Evolutionary conservation across 2,888 invertebrate genomes (phyloP).

Genomic region (Caenorhabditis becei): DNA sequence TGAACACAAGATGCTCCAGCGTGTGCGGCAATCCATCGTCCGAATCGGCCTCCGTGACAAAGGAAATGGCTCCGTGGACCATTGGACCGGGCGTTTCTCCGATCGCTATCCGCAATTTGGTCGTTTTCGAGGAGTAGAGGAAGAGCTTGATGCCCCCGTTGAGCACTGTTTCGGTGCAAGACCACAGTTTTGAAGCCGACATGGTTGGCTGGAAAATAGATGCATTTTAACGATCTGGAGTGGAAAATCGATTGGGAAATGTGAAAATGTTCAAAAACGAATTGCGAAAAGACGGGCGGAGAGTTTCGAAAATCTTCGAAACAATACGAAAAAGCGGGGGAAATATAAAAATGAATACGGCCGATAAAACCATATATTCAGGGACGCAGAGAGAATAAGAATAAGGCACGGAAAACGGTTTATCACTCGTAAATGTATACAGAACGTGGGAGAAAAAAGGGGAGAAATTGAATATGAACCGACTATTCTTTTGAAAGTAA

Average conservation of each 20-base stretch:
- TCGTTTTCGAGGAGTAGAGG: constrained; percentile 63
- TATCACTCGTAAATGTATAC: constrained; percentile 7
- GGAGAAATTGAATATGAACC: too few species aligned
- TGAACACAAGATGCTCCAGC: constrained; percentile 92
- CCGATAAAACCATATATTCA: background rate
- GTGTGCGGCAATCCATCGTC: constrained; percentile 95
- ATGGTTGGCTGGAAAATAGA: constrained; percentile 19
- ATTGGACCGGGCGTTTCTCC: constrained; percentile 93
- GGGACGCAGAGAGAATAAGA: background rate
- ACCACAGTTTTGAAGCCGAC: constrained; percentile 65
- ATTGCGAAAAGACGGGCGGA: too few species aligned
- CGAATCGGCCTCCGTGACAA: constrained; percentile 92
- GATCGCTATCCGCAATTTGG: constrained; percentile 87
- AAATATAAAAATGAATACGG: background rate
- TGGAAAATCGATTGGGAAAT: background rate
- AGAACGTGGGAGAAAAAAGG: background rate
- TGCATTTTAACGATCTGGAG: background rate
- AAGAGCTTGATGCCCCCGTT: constrained; percentile 66
- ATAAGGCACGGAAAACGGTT: background rate
- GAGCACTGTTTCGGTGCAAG: constrained; percentile 64
- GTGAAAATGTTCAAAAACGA: background rate
- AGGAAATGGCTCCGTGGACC: constrained; percentile 90
- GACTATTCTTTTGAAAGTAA: constrained; percentile 8
- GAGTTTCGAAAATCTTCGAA: background rate
- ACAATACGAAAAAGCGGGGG: background rate